Evolutionary conservation across 1,140 invertebrate genomes (phyloP).

Genomic region (Rhagoletis zephyria): DNA sequence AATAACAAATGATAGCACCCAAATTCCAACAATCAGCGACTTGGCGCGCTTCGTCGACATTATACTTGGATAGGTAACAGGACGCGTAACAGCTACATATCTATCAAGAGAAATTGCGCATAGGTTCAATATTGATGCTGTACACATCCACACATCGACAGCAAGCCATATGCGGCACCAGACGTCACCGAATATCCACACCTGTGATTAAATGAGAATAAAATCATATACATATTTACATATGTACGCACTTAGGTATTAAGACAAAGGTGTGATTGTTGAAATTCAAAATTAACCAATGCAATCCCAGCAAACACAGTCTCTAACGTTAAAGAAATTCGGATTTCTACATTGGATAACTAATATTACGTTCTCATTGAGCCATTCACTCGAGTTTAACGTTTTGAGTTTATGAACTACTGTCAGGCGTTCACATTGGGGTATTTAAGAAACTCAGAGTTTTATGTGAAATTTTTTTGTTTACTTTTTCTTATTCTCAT

Average conservation of each 20-base stretch:
- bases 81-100: slow-evolving; percentile 94
- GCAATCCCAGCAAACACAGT: too few species aligned
- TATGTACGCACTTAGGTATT: neutral
- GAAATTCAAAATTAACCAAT: too few species aligned
- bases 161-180: slow-evolving; percentile 95
- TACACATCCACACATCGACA: slow-evolving; percentile 96
- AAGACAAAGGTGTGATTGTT: neutral
- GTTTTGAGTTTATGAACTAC: too few species aligned
- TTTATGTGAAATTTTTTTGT: too few species aligned
- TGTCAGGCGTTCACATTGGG: too few species aligned
- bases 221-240: too few species aligned
- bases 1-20: slow-evolving; percentile 95
- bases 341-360: too few species aligned
- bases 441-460: too few species aligned
- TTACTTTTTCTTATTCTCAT: too few species aligned
- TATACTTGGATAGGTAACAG: slow-evolving; percentile 92
- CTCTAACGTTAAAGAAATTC: too few species aligned
- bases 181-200: slow-evolving; percentile 93
- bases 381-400: too few species aligned
- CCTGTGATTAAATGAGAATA: slow-evolving; percentile 75
- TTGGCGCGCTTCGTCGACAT: slow-evolving; percentile 92
- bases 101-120: slow-evolving; percentile 93
- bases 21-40: slow-evolving; percentile 89
- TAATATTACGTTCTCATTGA: too few species aligned
- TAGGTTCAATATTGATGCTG: slow-evolving; percentile 94